Evolutionary conservation across 2,797 vertebrate species (phyloP).

Genomic region (Cryptoblepharus egeriae): DNA sequence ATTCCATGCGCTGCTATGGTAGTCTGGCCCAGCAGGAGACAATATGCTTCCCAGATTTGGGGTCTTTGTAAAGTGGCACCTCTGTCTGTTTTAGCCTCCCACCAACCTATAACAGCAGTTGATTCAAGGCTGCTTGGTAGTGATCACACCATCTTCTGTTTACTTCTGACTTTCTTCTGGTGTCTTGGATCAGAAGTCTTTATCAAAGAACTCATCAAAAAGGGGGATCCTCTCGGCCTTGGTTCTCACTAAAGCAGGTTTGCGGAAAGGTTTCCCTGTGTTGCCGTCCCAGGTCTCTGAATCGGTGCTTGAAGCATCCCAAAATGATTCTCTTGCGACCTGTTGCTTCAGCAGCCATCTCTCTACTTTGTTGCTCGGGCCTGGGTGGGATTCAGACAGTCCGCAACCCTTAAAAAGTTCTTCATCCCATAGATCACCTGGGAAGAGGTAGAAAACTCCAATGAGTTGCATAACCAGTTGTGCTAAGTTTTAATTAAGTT

Average conservation of each 20-base stretch:
- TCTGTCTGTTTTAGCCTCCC: neutral
- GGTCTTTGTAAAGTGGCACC: too few relatives aligned
- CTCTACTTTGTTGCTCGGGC: conserved; percentile 62
- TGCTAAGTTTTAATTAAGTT: neutral
- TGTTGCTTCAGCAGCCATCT: conserved; percentile 73
- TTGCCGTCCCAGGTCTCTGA: conserved; percentile 62
- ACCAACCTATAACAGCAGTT: neutral
- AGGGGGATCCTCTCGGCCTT: conserved; percentile 76
- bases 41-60: too few relatives aligned
- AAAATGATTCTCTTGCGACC: conserved; percentile 71
- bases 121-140: neutral
- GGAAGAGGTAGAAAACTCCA: neutral
- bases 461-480: fast-evolving
- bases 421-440: conserved; percentile 58
- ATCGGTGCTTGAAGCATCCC: conserved; percentile 80
- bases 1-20: too few relatives aligned
- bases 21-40: too few relatives aligned
- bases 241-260: conserved; percentile 75
- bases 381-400: conserved; percentile 6
- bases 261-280: conserved; percentile 26
- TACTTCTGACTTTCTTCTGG: neutral
- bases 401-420: neutral
- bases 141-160: neutral
- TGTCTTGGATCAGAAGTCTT: conserved; percentile 56
- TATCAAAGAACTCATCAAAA: conserved; percentile 77